phyloP scores from a whole-genome alignment of 2,113 vertebrate genomes.

The Ranitomeya imitator region DNA sequence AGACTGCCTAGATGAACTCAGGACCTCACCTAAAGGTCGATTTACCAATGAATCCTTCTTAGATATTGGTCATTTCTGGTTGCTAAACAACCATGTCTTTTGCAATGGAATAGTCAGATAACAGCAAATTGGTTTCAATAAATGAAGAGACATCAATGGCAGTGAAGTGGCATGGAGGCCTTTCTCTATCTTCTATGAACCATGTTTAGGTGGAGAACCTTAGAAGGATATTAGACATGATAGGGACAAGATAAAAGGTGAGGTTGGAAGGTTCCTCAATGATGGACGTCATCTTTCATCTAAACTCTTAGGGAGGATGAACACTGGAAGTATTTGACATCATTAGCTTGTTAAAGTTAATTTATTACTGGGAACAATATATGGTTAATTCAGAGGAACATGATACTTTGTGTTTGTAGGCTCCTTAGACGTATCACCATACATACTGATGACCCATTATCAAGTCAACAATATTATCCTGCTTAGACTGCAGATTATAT shows the following conservation, averaged over 20 bases:
- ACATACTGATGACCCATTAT: conserved; percentile 1
- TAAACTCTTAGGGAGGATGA: neutral
- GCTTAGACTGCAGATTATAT: neutral
- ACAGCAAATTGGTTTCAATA: too few relatives aligned
- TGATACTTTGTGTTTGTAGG: neutral
- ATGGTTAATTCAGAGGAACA: neutral
- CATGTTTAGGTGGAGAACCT: too few relatives aligned
- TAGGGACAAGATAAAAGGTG: neutral
- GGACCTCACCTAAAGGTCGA: too few relatives aligned
- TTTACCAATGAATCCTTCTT: too few relatives aligned
- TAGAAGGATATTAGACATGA: neutral
- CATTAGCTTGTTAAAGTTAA: neutral
- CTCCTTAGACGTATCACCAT: neutral
- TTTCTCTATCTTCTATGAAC: too few relatives aligned
- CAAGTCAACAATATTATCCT: neutral
- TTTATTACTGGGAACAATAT: neutral
- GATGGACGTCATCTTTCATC: neutral
- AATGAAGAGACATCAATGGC: too few relatives aligned
- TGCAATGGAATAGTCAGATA: too few relatives aligned
- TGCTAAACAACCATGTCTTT: too few relatives aligned
- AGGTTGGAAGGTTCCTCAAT: neutral
- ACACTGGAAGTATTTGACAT: neutral
- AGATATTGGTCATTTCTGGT: too few relatives aligned
- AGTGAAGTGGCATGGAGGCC: too few relatives aligned
- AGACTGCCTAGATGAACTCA: too few relatives aligned